Evolutionary conservation across 2,888 invertebrate species (phyloP).

Genomic region (Neoascia interrupta): DNA sequence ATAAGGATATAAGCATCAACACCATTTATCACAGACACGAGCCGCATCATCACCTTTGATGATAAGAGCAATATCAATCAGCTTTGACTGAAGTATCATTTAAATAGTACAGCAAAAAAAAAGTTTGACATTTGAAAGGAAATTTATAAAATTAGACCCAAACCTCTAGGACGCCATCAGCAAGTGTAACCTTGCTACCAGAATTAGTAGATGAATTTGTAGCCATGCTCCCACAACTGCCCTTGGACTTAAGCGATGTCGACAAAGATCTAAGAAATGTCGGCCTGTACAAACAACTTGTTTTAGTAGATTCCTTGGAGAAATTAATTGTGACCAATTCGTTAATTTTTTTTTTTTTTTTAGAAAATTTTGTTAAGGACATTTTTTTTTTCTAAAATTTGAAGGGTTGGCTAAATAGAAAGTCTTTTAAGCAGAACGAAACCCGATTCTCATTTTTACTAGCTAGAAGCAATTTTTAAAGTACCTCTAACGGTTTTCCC

Average conservation of each 20-base stretch:
- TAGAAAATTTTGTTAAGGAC: slow-evolving; percentile 50
- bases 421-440: slow-evolving; percentile 43
- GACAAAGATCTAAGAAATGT: slow-evolving; percentile 78
- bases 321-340: slow-evolving; percentile 66
- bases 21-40: too few relatives aligned
- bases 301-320: slow-evolving; percentile 74
- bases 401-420: slow-evolving; percentile 37
- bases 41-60: too few relatives aligned
- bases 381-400: slow-evolving; percentile 14
- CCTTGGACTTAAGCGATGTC: slow-evolving; percentile 76
- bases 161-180: slow-evolving; percentile 79
- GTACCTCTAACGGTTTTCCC: slow-evolving; percentile 91
- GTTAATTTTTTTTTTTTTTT: slow-evolving; percentile 45
- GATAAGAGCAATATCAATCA: too few relatives aligned
- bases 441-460: slow-evolving; percentile 10
- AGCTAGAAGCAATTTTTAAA: not conserved
- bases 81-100: too few relatives aligned
- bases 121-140: not conserved
- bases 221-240: slow-evolving; percentile 76
- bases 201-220: slow-evolving; percentile 75
- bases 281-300: slow-evolving; percentile 77
- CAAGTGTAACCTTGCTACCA: slow-evolving; percentile 79
- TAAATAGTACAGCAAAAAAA: not conserved
- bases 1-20: too few relatives aligned
- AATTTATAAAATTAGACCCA: slow-evolving; percentile 72